Percentiles rank a stretch among this genome's conserved stretches.
Conservation (phyloP, 2,888 invertebrate species). For the Drosophila nr. medialis region DNA sequence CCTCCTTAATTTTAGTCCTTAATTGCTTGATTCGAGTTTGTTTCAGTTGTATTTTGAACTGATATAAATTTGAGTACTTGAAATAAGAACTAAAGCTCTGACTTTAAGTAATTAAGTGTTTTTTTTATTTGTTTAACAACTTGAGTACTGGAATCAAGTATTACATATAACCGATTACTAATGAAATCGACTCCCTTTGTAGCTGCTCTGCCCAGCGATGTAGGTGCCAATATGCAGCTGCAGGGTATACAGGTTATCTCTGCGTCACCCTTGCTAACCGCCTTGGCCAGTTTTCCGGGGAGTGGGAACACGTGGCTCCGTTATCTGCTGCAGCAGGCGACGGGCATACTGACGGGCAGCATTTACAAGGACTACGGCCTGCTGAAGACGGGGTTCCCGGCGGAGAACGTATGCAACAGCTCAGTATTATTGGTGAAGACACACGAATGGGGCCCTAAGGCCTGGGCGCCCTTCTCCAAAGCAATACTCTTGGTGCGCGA, state of each 20-base stretch:
- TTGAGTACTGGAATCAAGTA: neutral
- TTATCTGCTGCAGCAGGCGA: conserved; percentile 91
- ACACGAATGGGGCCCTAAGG: conserved; percentile 89
- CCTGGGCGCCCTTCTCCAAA: conserved; percentile 87
- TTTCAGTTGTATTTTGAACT: neutral
- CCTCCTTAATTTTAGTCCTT: too few species aligned
- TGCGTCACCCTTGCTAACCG: conserved; percentile 83
- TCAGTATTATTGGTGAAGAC: conserved; percentile 92
- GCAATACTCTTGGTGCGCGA: conserved; percentile 90
- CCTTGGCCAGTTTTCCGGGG: conserved; percentile 92
- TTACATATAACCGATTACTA: neutral
- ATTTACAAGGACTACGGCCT: conserved; percentile 93
- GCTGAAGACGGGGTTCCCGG: conserved; percentile 91
- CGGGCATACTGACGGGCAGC: conserved; percentile 91
- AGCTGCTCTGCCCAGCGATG: conserved; percentile 70
- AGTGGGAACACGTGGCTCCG: conserved; percentile 94
- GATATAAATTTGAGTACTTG: neutral
- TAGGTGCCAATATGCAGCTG: conserved; percentile 39
- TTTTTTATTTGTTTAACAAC: neutral
- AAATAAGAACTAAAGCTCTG: neutral
- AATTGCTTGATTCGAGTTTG: neutral
- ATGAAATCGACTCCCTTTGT: neutral
- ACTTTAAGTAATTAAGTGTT: neutral
- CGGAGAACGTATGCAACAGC: conserved; percentile 90
- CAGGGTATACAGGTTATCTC: conserved; percentile 44